Percentiles rank a stretch among this genome's conserved stretches.
These are phyloP conservation scores for Istiophorus platypterus DNA, from an alignment of 2,113 vertebrate species.

Conservation along the genomic window DNA sequence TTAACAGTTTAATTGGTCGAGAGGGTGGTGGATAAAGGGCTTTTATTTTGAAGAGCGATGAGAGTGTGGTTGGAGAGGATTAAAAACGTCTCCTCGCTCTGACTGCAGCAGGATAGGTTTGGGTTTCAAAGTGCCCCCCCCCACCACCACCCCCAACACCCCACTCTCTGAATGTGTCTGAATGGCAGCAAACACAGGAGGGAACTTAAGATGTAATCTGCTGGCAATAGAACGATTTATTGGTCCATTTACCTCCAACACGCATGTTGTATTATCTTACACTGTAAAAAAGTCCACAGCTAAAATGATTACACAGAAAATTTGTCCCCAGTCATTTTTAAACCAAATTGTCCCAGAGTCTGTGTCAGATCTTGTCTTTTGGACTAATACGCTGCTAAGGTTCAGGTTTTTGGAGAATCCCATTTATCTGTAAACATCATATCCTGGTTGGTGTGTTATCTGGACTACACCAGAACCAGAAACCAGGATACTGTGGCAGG, in stretches of 20 bases:
- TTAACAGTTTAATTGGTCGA: constrained; percentile 71
- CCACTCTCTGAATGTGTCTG: neutral
- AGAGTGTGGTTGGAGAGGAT: constrained; percentile 55
- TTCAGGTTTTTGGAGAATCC: too few relatives aligned
- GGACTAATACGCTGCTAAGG: too few relatives aligned
- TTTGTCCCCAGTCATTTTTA: too few relatives aligned
- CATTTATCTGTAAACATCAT: too few relatives aligned
- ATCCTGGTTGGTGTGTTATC: too few relatives aligned
- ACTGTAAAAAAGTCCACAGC: neutral
- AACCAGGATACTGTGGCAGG: too few relatives aligned
- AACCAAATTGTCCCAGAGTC: too few relatives aligned
- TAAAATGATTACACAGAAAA: too few relatives aligned
- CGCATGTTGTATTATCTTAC: neutral
- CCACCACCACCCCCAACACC: too few relatives aligned
- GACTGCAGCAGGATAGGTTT: constrained; percentile 34
- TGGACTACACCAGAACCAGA: too few relatives aligned
- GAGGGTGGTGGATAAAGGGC: constrained; percentile 19
- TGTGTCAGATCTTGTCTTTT: too few relatives aligned
- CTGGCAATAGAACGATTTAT: constrained; percentile 50
- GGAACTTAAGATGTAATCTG: constrained; percentile 42
- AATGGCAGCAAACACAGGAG: constrained; percentile 15
- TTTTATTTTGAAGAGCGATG: constrained; percentile 64
- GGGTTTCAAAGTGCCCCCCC: constrained; percentile 56
- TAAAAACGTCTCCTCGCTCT: constrained; percentile 45
- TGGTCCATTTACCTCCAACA: constrained; percentile 9